phyloP scores from a whole-genome alignment of 2,113 vertebrate genomes.

The Cyphomyrus discorhynchus region DNA sequence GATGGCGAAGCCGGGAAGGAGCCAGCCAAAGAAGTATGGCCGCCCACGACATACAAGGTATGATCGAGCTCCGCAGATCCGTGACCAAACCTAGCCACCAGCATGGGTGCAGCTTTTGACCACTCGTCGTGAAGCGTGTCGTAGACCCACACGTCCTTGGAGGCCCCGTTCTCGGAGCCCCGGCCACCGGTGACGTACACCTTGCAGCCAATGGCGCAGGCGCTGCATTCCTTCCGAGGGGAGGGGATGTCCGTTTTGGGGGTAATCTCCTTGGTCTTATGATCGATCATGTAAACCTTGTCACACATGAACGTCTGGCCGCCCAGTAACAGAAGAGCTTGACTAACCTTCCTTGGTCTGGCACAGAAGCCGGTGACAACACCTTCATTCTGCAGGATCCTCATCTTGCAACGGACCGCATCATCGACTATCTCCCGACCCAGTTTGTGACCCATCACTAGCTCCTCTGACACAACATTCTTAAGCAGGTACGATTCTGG shows the following conservation, averaged over 20 bases:
- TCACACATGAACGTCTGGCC: slow-evolving; percentile 78
- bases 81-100: slow-evolving; percentile 72
- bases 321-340: slow-evolving; percentile 69
- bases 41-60: slow-evolving; percentile 68
- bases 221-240: slow-evolving; percentile 74
- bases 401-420: slow-evolving; percentile 70
- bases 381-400: slow-evolving; percentile 73
- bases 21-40: slow-evolving; percentile 68
- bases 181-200: slow-evolving; percentile 73
- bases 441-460: slow-evolving; percentile 68
- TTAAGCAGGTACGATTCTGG: slow-evolving; percentile 67
- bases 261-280: slow-evolving; percentile 71
- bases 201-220: slow-evolving; percentile 74
- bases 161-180: slow-evolving; percentile 72
- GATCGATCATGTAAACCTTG: slow-evolving; percentile 74
- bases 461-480: slow-evolving; percentile 62
- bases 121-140: slow-evolving; percentile 75
- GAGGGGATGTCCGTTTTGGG: slow-evolving; percentile 75
- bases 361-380: slow-evolving; percentile 73
- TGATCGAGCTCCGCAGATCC: slow-evolving; percentile 72
- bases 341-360: slow-evolving; percentile 69
- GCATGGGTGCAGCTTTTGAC: slow-evolving; percentile 71
- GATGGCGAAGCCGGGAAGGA: slow-evolving; percentile 75
- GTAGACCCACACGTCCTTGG: slow-evolving; percentile 76
- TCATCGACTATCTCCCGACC: slow-evolving; percentile 71